These are phyloP conservation scores for Apotomis capreana DNA, from an alignment of 2,888 invertebrate genomes.

Conservation along the genomic window DNA sequence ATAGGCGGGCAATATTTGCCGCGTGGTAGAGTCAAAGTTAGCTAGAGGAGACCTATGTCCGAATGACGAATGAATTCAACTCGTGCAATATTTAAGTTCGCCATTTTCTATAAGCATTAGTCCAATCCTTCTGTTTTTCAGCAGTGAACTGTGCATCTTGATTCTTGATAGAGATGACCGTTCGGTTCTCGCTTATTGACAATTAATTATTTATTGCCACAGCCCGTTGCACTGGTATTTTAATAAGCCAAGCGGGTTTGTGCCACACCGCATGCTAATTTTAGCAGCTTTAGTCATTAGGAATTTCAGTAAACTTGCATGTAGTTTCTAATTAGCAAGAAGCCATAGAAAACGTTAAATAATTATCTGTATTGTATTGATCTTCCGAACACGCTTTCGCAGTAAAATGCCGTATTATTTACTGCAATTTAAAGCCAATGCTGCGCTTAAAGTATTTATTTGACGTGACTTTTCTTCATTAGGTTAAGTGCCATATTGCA, in stretches of 20 bases:
- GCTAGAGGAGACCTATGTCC: no score
- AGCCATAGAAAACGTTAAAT: background rate
- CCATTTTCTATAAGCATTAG: background rate
- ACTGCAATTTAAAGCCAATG: no score
- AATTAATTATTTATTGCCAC: constrained; percentile 50
- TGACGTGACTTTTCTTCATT: background rate
- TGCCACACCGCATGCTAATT: background rate
- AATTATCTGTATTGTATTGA: background rate
- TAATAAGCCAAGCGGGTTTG: constrained; percentile 44
- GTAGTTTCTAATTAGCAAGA: background rate
- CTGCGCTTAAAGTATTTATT: background rate
- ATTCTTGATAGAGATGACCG: constrained; percentile 46
- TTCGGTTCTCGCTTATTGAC: constrained; percentile 47
- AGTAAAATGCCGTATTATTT: no score
- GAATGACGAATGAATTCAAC: no score
- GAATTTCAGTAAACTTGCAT: constrained; percentile 13
- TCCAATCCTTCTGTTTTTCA: constrained; percentile 30
- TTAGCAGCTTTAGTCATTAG: constrained; percentile 15
- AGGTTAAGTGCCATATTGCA: background rate
- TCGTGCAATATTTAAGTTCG: no score
- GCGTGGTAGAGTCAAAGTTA: no score
- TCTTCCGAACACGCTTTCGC: background rate
- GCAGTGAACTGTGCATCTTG: constrained; percentile 32
- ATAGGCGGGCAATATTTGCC: no score
- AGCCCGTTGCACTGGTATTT: constrained; percentile 43